Evolutionary conservation across 2,888 invertebrate genomes (phyloP), one percentile per base, ranked within the genome.

Genomic region (Corythucha ciliata): DNA sequence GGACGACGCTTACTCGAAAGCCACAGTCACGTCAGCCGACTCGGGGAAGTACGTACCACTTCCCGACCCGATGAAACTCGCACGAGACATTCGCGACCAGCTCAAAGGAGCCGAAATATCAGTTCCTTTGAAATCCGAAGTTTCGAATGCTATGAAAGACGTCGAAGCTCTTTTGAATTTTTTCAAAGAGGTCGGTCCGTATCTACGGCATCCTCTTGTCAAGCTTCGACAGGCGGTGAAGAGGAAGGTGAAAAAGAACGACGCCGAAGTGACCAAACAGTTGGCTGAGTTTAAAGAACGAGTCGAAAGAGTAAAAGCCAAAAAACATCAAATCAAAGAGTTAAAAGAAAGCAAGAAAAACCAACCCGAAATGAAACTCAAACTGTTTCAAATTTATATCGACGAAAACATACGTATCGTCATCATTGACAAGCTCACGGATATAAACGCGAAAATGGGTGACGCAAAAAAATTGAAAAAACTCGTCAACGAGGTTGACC

Each of bases 391-490:
- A 26, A 37, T 47, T 8, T n/a, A 24, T 8, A 45, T 51, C 8
- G 29, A 41, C 29, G 51, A 51, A 32, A 45, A 45, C 21, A 51
- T 51, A 29, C 25, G 51, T 22, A 45, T 51, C 22, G 29, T 29
- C 37, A 27, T 41, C 21, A 51, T 45, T 27, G 45, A 45, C 27
- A 45, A 51, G 25, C 24, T 36, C 45, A 45, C 45, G 5, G 45
- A 51, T 18, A 21, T 51, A 12, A 26, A 36, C 26, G 29, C 45
- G 12, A 41, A 33, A 2, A 36, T 51, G 26, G 12, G 33, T 4
- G 45, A 51, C 12, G 51, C 51, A n/a, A 51, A 45, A 22, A 44
- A 51, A n/a, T 45, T 51, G 36, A 45, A 51, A 21, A 34, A 29
- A 29, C 32, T 49, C n/a, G 29, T 49, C 32, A 49, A 49, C 16